Evolutionary conservation across 2,888 invertebrate species (phyloP).

Genomic region (Tetanocera ferruginea): DNA sequence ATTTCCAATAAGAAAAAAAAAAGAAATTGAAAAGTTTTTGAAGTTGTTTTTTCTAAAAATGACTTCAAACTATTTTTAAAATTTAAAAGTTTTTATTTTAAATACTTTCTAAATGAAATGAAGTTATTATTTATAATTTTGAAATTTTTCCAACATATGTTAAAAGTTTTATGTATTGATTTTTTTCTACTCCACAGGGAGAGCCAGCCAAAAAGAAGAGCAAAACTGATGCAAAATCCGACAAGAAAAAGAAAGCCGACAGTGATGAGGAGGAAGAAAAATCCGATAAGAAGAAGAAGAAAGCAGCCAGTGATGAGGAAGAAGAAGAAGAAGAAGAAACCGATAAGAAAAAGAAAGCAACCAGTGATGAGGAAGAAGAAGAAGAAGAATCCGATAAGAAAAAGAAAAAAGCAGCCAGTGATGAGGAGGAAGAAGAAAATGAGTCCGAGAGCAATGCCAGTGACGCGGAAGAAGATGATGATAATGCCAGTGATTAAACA

Average conservation of each 20-base stretch:
- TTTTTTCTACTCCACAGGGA: slow-evolving; percentile 14
- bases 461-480: slow-evolving; percentile 44
- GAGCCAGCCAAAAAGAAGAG: slow-evolving; percentile 58
- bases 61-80: too few species aligned
- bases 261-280: slow-evolving; percentile 61
- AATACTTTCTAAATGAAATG: too few species aligned
- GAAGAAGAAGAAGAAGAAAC: slow-evolving; percentile 53
- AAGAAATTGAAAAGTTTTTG: too few species aligned
- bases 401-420: slow-evolving; percentile 55
- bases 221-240: slow-evolving; percentile 46
- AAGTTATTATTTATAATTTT: too few species aligned
- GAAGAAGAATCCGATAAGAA: slow-evolving; percentile 54
- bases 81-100: too few species aligned
- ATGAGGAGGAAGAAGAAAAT: slow-evolving; percentile 66
- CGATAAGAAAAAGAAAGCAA: slow-evolving; percentile 33
- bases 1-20: too few species aligned
- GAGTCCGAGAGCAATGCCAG: slow-evolving; percentile 64
- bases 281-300: slow-evolving; percentile 63
- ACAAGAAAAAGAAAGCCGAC: slow-evolving; percentile 31
- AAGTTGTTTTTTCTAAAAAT: too few species aligned
- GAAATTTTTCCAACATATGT: not conserved
- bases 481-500: slow-evolving; percentile 62
- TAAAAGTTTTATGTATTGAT: not conserved
- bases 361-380: slow-evolving; percentile 60
- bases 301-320: slow-evolving; percentile 55